A percentile compares a stretch with the other conserved stretches of the same genome.
Conservation (phyloP, 2,888 invertebrate species). For the Callosobruchus maculatus region DNA sequence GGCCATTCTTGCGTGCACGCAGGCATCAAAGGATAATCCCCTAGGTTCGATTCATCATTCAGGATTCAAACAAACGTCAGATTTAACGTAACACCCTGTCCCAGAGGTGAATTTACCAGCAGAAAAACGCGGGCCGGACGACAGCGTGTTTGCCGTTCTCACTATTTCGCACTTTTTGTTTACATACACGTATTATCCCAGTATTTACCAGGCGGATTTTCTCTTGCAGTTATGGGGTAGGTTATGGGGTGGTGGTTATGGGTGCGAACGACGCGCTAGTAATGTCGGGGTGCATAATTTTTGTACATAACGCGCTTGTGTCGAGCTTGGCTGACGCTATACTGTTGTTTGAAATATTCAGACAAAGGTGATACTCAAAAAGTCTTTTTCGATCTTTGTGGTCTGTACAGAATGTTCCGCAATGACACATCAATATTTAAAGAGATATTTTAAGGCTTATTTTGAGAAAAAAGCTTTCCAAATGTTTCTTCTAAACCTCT, state of each 20-base stretch:
- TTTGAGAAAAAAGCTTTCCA: too few species aligned
- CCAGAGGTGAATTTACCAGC: neutral
- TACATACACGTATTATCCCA: neutral
- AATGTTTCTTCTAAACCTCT: too few species aligned
- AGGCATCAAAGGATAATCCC: neutral
- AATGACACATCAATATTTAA: too few species aligned
- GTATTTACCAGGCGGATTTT: neutral
- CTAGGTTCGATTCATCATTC: neutral
- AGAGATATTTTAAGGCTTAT: too few species aligned
- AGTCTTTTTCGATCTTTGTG: too few species aligned
- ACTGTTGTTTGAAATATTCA: too few species aligned
- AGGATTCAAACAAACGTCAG: constrained; percentile 1
- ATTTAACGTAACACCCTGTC: neutral
- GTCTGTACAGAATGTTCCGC: too few species aligned
- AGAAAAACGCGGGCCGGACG: neutral
- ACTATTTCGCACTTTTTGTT: neutral
- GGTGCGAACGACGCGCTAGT: neutral
- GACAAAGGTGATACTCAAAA: too few species aligned
- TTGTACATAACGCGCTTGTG: neutral
- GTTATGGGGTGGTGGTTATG: neutral
- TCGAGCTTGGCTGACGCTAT: too few species aligned
- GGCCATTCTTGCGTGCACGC: neutral
- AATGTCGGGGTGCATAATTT: neutral
- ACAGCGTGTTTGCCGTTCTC: neutral
- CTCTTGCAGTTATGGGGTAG: neutral